Evolutionary conservation across 1,140 invertebrate genomes (phyloP), one percentile per base, ranked within the genome.

Genomic region (Lithobius niger): DNA sequence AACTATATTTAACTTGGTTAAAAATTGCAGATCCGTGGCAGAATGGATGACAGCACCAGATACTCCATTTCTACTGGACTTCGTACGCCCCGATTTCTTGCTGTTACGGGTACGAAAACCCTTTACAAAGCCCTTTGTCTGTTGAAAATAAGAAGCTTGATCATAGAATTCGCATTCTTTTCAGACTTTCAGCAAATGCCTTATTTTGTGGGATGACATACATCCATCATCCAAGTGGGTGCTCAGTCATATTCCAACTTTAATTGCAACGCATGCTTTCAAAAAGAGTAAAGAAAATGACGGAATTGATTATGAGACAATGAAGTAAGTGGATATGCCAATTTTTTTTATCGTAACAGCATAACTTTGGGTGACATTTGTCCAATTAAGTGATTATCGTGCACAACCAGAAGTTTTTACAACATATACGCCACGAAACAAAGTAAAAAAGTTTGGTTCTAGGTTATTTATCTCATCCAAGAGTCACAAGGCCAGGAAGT

Each of bases 1-100:
- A n/a, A n/a, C n/a, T n/a, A n/a, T n/a, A n/a, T n/a, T n/a, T n/a
- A n/a, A n/a, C n/a, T n/a, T n/a, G n/a, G n/a, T n/a, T n/a, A n/a
- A n/a, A n/a, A n/a, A n/a, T n/a, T 31, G 15, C 62, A 77, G 79
- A 61, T 85, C 90, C 3, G 83, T 95, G n/a, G 88, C 91, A 4
- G 82, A 87, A 59, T 97, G 93, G 93, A 83, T 98, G 78, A 76
- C 80, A 44, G 83, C 87, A 4, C 92, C 94, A 1, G 80, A 84
- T 58, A 96, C 91, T 0, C 83, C 91, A 47, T 92, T 91, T 72
- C 72, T 94, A 54, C 72, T 97, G 25, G 91, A 97, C 69, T 87
- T 88, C 69, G 89, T 97, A 2, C 74, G 92, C 45, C 94, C 94
- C 0, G 94, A 98, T 72, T 84, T 97, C 62, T 74, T 98, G 0